Percentiles rank a stretch among this genome's conserved stretches.
Conservation (phyloP, 2,113 vertebrate genomes). For the Theristicus caerulescens region DNA sequence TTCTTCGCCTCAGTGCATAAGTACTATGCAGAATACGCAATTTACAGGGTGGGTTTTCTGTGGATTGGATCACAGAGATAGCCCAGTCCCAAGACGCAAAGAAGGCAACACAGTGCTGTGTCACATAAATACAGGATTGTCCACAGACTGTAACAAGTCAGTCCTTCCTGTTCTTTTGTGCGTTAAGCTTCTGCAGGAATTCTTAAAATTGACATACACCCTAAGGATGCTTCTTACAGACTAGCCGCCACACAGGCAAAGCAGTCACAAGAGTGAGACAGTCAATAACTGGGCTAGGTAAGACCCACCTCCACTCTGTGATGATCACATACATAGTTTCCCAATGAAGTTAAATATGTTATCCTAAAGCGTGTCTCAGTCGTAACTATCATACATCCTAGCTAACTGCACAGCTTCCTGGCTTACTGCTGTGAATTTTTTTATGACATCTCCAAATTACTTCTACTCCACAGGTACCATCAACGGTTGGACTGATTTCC, state of each 20-base stretch:
- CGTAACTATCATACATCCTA: background rate
- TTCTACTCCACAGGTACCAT: background rate
- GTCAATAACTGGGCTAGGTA: background rate
- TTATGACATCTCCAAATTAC: background rate
- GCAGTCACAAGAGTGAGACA: background rate
- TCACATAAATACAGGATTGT: background rate
- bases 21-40: background rate
- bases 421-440: background rate
- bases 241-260: background rate
- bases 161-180: background rate
- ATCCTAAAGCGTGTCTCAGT: background rate
- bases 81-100: background rate
- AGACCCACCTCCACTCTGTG: background rate
- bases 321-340: background rate
- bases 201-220: background rate
- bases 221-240: background rate
- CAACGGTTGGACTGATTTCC: background rate
- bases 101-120: background rate
- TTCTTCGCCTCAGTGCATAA: background rate
- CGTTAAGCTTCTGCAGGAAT: background rate
- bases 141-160: fast-evolving
- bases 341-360: background rate
- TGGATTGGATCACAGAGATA: background rate
- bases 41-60: background rate
- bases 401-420: background rate